phyloP scores from a whole-genome alignment of 2,797 vertebrate genomes.

The Margarornis squamiger region DNA sequence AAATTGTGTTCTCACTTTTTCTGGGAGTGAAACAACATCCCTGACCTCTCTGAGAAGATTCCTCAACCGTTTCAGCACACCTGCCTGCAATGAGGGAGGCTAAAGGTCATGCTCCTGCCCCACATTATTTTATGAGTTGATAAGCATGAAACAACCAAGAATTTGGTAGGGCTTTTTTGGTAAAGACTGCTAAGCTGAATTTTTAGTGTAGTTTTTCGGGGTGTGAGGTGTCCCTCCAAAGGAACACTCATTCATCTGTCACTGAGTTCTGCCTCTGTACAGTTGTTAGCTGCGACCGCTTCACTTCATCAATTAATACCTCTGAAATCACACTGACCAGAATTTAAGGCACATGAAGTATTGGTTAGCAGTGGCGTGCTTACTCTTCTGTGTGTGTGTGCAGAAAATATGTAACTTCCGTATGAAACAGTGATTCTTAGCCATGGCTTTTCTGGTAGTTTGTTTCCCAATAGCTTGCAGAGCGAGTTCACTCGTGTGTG shows the following conservation, averaged over 20 bases:
- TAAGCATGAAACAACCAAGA: not conserved
- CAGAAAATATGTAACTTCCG: not conserved
- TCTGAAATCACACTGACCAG: not conserved
- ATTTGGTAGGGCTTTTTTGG: not conserved
- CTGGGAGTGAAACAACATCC: not conserved
- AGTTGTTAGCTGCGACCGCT: not conserved
- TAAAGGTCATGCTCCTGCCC: not conserved
- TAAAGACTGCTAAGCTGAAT: not conserved
- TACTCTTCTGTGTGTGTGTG: not conserved
- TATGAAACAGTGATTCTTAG: not conserved
- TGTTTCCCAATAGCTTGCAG: not conserved
- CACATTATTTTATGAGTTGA: accelerated
- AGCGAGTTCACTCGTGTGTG: accelerated
- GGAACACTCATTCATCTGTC: not conserved
- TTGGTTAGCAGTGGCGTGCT: not conserved
- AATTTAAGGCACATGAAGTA: not conserved
- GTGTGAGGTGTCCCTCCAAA: not conserved
- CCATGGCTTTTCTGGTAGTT: not conserved
- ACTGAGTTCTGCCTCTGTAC: not conserved
- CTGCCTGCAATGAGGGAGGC: not conserved
- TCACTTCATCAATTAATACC: not conserved
- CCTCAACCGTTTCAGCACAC: not conserved
- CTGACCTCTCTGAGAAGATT: not conserved
- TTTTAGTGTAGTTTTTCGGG: not conserved
- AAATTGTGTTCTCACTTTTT: not conserved